Conservation (phyloP, 2,888 invertebrate genomes). For the Coecobrya sp. region DNA sequence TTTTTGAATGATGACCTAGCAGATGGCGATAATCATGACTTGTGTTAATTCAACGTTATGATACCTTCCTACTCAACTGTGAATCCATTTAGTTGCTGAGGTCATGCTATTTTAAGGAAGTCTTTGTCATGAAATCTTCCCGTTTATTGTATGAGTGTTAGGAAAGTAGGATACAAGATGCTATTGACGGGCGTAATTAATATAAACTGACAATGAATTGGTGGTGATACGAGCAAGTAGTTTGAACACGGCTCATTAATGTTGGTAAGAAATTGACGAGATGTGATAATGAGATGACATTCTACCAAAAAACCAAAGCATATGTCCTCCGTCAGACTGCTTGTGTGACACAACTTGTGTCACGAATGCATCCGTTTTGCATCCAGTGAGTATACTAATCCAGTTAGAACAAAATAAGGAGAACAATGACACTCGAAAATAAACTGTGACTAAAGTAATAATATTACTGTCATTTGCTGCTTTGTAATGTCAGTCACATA, state of each 20-base stretch:
- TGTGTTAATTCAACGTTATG: not conserved
- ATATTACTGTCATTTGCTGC: conserved; percentile 68
- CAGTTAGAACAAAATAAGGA: conserved; percentile 1
- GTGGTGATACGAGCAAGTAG: not conserved
- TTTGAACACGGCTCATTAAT: conserved; percentile 66
- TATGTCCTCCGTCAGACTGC: not conserved
- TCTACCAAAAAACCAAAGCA: conserved; percentile 42
- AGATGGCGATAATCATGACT: conserved; percentile 71
- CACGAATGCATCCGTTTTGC: conserved; percentile 7
- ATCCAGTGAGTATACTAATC: not conserved
- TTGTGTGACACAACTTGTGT: not conserved
- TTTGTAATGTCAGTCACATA: conserved; percentile 57
- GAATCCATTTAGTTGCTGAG: not conserved
- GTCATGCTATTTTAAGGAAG: conserved; percentile 2
- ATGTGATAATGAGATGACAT: conserved; percentile 78
- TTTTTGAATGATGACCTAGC: conserved; percentile 75
- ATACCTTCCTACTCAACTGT: conserved; percentile 24
- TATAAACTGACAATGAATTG: conserved; percentile 26
- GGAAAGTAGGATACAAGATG: not conserved
- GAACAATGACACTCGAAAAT: conserved; percentile 4
- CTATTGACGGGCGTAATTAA: conserved; percentile 6
- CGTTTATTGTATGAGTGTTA: not conserved
- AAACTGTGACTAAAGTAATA: conserved; percentile 44
- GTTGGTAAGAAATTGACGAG: conserved; percentile 68
- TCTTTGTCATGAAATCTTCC: not conserved